These are phyloP conservation scores for Brachyptera putata DNA, from an alignment of 2,888 invertebrate species.

Conservation along the genomic window DNA sequence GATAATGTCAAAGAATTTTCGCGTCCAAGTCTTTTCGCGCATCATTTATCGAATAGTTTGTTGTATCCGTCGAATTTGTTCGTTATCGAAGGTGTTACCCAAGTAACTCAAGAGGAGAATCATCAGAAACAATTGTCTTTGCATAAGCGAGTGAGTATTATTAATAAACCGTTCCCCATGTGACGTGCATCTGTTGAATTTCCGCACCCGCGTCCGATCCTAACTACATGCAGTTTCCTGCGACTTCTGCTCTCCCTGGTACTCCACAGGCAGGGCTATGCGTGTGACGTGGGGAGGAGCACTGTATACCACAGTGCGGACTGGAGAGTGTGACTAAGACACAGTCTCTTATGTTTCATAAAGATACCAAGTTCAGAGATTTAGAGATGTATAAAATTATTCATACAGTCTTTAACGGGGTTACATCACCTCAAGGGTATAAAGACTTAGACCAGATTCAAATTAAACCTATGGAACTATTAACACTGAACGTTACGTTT, in stretches of 20 bases:
- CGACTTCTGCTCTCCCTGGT: conserved; percentile 69
- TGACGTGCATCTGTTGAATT: conserved; percentile 72
- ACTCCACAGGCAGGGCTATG: conserved; percentile 72
- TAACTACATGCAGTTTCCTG: conserved; percentile 72
- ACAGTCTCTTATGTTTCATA: conserved; percentile 36
- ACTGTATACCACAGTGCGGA: conserved; percentile 37
- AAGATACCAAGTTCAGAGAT: conserved; percentile 45
- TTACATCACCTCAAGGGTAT: conserved; percentile 48
- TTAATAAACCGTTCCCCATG: conserved; percentile 61
- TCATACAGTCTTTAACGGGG: conserved; percentile 59
- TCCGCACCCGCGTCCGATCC: conserved; percentile 78
- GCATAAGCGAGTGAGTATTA: conserved; percentile 33
- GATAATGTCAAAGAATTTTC: conserved; percentile 46
- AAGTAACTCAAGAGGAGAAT: neutral
- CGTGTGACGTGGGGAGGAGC: conserved; percentile 55
- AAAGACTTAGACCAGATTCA: conserved; percentile 39
- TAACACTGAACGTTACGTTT: conserved; percentile 56
- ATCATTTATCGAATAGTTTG: conserved; percentile 67
- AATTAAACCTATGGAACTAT: conserved; percentile 59
- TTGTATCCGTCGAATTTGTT: conserved; percentile 78
- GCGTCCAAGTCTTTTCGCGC: conserved; percentile 64
- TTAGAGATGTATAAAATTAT: conserved; percentile 45
- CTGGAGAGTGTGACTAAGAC: conserved; percentile 24
- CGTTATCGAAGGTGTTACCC: conserved; percentile 57
- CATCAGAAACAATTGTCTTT: conserved; percentile 22